Percentiles rank a stretch among this genome's conserved stretches.
Evolutionary conservation across 2,113 vertebrate species (phyloP).

Genomic region (Cyprinus carpio): DNA sequence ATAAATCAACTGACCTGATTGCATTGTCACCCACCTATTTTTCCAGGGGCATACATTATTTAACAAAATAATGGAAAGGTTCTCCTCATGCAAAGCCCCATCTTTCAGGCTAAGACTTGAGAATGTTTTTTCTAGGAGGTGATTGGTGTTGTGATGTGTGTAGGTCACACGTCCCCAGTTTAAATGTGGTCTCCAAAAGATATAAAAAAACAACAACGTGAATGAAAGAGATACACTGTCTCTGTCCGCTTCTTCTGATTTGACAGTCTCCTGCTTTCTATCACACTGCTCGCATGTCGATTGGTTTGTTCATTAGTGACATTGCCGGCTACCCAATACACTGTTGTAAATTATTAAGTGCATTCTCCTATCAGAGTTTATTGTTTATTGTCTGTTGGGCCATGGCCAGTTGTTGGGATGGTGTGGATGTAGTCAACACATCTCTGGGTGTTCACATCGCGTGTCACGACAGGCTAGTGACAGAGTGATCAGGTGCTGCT

Average conservation of each 20-base stretch:
- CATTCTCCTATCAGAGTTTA: conserved; percentile 72
- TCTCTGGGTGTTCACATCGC: conserved; percentile 59
- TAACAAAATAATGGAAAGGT: conserved; percentile 24
- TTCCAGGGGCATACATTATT: conserved; percentile 26
- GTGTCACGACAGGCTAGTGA: conserved; percentile 41
- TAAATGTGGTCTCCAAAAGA: conserved; percentile 42
- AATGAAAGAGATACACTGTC: conserved; percentile 67
- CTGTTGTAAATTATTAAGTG: conserved; percentile 76
- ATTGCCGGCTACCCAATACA: conserved; percentile 75
- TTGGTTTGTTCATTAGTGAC: conserved; percentile 70
- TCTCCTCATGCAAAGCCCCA: background rate
- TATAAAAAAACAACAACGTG: conserved; percentile 59
- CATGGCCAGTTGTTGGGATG: conserved; percentile 58
- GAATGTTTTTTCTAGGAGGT: background rate
- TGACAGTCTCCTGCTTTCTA: conserved; percentile 65
- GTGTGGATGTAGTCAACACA: conserved; percentile 61
- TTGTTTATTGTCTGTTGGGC: conserved; percentile 73
- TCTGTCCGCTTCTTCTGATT: conserved; percentile 61
- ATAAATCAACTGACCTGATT: conserved; percentile 5
- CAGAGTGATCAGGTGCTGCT: conserved; percentile 9
- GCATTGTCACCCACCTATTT: conserved; percentile 40
- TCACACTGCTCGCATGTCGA: conserved; percentile 48
- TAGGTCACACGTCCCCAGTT: conserved; percentile 42
- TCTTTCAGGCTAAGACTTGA: conserved; percentile 22
- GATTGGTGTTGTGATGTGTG: conserved; percentile 43